phyloP scores from a whole-genome alignment of 2,113 vertebrate genomes.

The Carettochelys insculpta region DNA sequence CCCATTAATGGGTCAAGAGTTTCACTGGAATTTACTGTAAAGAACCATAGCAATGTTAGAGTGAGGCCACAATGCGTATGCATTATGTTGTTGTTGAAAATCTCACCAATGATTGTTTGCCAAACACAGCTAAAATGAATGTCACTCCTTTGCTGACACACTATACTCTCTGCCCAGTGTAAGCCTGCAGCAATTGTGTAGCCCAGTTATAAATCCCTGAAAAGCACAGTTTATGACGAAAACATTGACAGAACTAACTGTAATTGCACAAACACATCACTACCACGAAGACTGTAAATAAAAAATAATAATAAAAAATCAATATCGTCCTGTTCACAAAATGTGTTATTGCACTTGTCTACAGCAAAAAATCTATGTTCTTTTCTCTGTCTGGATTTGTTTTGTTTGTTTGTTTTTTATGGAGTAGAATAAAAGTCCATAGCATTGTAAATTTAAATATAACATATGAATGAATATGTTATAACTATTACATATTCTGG shows the following conservation, averaged over 20 bases:
- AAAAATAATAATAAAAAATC: neutral
- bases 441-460: neutral
- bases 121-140: neutral
- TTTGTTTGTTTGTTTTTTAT: neutral
- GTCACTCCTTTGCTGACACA: neutral
- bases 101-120: neutral
- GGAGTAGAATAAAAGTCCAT: neutral
- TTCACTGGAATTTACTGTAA: neutral
- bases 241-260: neutral
- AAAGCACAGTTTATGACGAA: neutral
- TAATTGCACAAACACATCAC: neutral
- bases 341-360: neutral
- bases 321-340: neutral
- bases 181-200: neutral
- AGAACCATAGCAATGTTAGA: neutral
- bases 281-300: neutral
- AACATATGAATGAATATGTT: neutral
- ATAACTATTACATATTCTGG: neutral
- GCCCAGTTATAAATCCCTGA: neutral
- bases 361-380: neutral
- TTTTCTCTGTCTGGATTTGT: neutral
- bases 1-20: neutral
- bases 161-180: neutral
- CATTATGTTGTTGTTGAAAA: neutral
- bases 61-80: neutral